Percentiles rank a stretch among this genome's conserved stretches.
Conservation (phyloP, 2,797 vertebrate species). For the Falco biarmicus region DNA sequence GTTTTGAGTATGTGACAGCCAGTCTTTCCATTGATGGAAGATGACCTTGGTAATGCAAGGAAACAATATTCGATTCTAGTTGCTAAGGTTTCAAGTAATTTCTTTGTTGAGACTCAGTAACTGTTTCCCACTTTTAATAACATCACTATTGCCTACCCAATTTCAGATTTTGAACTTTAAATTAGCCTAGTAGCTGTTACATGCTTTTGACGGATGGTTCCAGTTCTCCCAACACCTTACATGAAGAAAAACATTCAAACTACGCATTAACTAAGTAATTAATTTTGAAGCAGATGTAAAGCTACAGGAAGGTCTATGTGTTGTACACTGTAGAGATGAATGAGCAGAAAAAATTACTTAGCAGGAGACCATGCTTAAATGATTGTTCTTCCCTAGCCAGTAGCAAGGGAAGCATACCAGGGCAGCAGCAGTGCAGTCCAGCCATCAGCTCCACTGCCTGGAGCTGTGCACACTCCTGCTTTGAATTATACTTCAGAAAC, state of each 20-base stretch:
- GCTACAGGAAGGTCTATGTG: neutral
- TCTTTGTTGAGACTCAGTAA: neutral
- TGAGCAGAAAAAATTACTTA: neutral
- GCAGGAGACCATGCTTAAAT: neutral
- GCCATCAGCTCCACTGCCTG: no score
- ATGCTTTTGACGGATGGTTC: neutral
- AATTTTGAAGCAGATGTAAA: neutral
- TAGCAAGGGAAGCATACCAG: neutral
- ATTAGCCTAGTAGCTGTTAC: neutral
- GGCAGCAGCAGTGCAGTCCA: neutral
- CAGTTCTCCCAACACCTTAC: fast-evolving
- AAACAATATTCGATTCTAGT: neutral
- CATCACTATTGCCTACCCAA: neutral
- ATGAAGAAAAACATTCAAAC: neutral
- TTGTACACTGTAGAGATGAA: neutral
- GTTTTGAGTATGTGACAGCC: neutral
- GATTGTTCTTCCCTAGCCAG: neutral
- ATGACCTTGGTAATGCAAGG: neutral
- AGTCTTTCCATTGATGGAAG: neutral
- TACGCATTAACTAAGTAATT: neutral
- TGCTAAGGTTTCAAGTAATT: neutral
- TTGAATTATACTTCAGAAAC: neutral
- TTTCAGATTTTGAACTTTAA: neutral
- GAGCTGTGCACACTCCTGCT: fast-evolving
- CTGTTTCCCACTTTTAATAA: neutral